phyloP scores from a whole-genome alignment of 2,113 vertebrate genomes.

The Toxostoma redivivum region DNA sequence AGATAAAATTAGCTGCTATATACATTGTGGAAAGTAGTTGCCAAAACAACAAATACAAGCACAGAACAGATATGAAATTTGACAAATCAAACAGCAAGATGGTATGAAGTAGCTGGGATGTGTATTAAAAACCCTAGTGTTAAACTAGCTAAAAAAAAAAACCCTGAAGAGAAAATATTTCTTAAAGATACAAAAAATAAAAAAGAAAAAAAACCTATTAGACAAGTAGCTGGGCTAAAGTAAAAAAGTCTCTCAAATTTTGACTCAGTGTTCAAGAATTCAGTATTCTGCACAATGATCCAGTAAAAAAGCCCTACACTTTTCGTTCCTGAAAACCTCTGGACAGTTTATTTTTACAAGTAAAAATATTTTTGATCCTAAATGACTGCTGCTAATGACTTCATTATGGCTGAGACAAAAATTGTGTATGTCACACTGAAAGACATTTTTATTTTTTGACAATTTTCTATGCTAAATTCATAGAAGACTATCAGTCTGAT shows the following conservation, averaged over 20 bases:
- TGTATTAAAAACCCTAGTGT: neutral
- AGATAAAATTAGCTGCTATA: neutral
- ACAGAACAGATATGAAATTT: neutral
- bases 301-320: rapidly evolving
- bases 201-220: neutral
- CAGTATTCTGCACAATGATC: neutral
- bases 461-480: neutral
- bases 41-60: neutral
- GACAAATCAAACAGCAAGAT: neutral
- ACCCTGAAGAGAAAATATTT: neutral
- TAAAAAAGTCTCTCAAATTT: neutral
- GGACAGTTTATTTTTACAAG: neutral
- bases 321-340: neutral
- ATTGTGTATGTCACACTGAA: neutral
- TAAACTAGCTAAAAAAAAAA: neutral
- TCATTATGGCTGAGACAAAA: neutral
- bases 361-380: neutral
- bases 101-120: neutral
- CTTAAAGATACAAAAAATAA: neutral
- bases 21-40: neutral
- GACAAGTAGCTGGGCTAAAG: neutral
- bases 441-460: neutral
- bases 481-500: neutral
- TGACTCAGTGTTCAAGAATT: neutral
- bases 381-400: neutral